Percentiles rank a stretch among this genome's conserved stretches.
Conservation (phyloP, 1,140 invertebrate genomes). For the Coelopa frigida region DNA sequence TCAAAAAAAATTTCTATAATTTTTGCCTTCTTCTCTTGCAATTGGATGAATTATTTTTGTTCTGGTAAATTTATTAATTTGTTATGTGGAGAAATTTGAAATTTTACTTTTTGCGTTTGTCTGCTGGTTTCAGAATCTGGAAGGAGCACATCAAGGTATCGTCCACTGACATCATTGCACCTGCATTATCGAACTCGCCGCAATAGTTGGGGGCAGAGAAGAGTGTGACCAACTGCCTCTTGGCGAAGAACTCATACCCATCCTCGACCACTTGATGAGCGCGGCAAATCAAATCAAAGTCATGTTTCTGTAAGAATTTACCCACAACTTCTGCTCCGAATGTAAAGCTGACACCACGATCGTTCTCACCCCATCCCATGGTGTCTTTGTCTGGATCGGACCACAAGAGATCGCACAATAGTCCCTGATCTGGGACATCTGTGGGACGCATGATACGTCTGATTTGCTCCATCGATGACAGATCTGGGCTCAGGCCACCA, state of each 20-base stretch:
- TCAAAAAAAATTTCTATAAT: too few species aligned
- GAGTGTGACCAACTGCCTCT: slow-evolving; percentile 92
- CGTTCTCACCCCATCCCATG: slow-evolving; percentile 91
- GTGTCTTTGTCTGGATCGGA: slow-evolving; percentile 94
- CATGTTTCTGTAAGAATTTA: slow-evolving; percentile 91
- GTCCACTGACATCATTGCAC: slow-evolving; percentile 99
- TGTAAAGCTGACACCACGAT: slow-evolving; percentile 92
- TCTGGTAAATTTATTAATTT: too few species aligned
- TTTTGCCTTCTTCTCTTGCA: too few species aligned
- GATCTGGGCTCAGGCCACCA: slow-evolving; percentile 82
- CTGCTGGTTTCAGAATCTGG: slow-evolving; percentile 96
- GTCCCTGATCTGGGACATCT: slow-evolving; percentile 85
- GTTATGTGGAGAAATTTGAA: too few species aligned
- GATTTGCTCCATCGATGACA: slow-evolving; percentile 89
- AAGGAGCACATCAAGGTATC: slow-evolving; percentile 99
- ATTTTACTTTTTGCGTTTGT: slow-evolving; percentile 98
- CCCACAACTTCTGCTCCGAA: slow-evolving; percentile 89
- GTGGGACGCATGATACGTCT: slow-evolving; percentile 86
- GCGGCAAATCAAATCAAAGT: slow-evolving; percentile 93
- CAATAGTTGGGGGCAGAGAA: slow-evolving; percentile 99
- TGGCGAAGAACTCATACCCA: slow-evolving; percentile 98
- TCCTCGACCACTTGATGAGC: slow-evolving; percentile 98
- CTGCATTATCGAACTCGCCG: slow-evolving; percentile 96
- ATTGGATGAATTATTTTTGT: too few species aligned
- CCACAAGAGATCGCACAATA: slow-evolving; percentile 95